Conservation (phyloP, 2,888 invertebrate species). For the Incurvaria masculella region DNA sequence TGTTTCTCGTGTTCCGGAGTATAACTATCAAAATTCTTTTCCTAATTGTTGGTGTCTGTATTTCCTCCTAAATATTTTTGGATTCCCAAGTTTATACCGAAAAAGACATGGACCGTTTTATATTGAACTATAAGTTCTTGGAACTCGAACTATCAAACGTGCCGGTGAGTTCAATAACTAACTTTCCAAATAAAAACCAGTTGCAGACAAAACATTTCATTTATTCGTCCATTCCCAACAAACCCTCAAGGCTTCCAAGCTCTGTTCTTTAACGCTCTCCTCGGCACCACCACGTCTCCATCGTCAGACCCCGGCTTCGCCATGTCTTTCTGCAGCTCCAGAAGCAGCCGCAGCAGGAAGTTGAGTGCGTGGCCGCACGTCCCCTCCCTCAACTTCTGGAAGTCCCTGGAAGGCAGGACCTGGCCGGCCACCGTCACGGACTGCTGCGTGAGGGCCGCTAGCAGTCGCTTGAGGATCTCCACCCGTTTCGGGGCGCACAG, state of each 20-base stretch:
- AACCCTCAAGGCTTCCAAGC: constrained; percentile 41
- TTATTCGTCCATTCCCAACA: too few species aligned
- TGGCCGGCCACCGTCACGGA: constrained; percentile 37
- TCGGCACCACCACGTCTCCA: constrained; percentile 35
- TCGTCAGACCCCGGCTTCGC: constrained; percentile 38
- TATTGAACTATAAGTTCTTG: too few species aligned
- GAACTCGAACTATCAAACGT: too few species aligned
- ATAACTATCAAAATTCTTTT: too few species aligned
- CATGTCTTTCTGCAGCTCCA: constrained; percentile 48
- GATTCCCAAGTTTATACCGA: too few species aligned
- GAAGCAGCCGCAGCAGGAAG: constrained; percentile 49
- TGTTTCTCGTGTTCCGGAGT: too few species aligned
- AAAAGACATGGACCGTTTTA: too few species aligned
- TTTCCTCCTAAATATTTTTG: too few species aligned
- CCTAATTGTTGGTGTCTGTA: too few species aligned
- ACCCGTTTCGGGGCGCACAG: constrained; percentile 57
- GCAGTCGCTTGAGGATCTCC: constrained; percentile 60
- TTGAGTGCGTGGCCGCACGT: constrained; percentile 51
- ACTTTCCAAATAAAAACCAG: too few species aligned
- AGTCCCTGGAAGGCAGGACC: constrained; percentile 40
- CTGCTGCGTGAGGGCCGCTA: constrained; percentile 68
- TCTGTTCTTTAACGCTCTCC: constrained; percentile 30
- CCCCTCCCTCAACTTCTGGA: constrained; percentile 54
- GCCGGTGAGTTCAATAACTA: too few species aligned
- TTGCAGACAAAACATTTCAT: too few species aligned